Evolutionary conservation across 2,113 vertebrate species (phyloP).

Genomic region (Nanger granti): DNA sequence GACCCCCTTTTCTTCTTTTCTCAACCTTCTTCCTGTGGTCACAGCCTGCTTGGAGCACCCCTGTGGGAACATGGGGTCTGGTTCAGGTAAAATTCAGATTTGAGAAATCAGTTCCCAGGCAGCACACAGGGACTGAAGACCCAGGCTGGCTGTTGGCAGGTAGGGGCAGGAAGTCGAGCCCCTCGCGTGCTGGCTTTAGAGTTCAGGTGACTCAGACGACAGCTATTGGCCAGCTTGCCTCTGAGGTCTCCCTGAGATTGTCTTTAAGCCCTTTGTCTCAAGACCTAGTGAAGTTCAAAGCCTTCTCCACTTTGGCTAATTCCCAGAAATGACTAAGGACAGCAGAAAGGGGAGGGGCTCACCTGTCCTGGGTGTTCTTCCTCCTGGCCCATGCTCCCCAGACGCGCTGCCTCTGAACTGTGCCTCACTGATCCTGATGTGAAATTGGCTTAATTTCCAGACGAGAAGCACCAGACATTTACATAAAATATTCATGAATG

Average conservation of each 20-base stretch:
- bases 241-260: neutral
- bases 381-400: neutral
- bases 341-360: neutral
- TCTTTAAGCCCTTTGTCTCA: neutral
- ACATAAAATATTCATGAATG: neutral
- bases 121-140: neutral
- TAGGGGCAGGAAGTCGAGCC: neutral
- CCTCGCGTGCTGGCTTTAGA: neutral
- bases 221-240: neutral
- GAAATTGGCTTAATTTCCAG: neutral
- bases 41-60: neutral
- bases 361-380: neutral
- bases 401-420: neutral
- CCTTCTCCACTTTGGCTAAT: neutral
- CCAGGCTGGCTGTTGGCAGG: accelerated
- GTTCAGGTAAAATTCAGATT: neutral
- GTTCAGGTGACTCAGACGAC: no score
- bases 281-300: neutral
- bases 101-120: neutral
- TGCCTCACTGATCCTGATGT: neutral
- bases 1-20: neutral
- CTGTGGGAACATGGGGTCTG: neutral
- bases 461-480: neutral
- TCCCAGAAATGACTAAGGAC: no score
- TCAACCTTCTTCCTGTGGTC: neutral